Base-by-base conservation (phyloP, 2,797 vertebrate genomes). In the Remorina albescens region DNA sequence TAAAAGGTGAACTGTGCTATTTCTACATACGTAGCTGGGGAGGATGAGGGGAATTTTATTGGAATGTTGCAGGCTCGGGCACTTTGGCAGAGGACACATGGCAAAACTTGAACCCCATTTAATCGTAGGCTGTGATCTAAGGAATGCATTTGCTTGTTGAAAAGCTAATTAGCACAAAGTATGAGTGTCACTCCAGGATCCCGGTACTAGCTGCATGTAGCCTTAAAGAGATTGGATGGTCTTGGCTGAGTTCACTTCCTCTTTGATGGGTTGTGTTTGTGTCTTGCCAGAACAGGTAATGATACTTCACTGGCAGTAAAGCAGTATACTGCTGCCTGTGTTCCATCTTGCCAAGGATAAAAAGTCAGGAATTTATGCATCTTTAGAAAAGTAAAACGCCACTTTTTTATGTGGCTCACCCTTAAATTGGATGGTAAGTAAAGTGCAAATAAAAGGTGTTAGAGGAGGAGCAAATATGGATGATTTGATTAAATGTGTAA, bases 111-210 rank as follows among this genome's bases (percentile, higher is more conserved):
- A 86, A 86, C 83, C 72, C 73, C 42, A 58, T 83, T 87, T 86
- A 71, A 76, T 80, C 74, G 80, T 86, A 87, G 80, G 88, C 85
- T 87, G 87, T 78, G 87, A 92, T 92, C 88, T 91, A 90, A 91
- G 83, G 56, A 77, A 74, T 71, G 76, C 62, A 65, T 85, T 89
- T 90, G 82, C 88, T 86, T 89, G 87, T 90, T 93, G 84, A 91
- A 86, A 86, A 88, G 86, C 84, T 87, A 90, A 92, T 91, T 92
- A 91, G 85, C 76, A 76, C 86, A 83, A 86, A 86, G 83, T 84
- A 77, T 56, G 84, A 88, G 74, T 71, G 67, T 68, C 80, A 80
- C 81, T 84, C 87, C 85, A 82, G 83, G 68, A 89, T 86, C 80
- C 83, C 23, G 78, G 86, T 67, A 86, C 80, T 84, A 84, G 77